phyloP scores from a whole-genome alignment of 2,797 vertebrate species.

The Synanceia verrucosa region DNA sequence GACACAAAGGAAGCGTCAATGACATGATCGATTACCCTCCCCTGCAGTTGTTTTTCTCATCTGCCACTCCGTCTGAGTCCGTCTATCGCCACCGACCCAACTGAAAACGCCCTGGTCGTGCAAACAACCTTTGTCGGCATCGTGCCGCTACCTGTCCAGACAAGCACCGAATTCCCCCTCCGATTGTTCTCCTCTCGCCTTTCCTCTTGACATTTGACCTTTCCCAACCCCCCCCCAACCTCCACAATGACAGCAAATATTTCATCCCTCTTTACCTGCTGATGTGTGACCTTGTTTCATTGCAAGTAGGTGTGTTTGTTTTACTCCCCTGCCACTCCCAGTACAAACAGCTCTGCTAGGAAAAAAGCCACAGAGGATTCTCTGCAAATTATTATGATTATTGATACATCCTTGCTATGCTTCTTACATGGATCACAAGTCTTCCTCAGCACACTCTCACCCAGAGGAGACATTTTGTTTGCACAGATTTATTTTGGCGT shows the following conservation, averaged over 20 bases:
- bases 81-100: slow-evolving; percentile 25
- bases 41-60: not conserved
- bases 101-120: not conserved
- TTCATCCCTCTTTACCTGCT: slow-evolving; percentile 42
- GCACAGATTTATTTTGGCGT: too few relatives aligned
- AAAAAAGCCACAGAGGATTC: slow-evolving; percentile 10
- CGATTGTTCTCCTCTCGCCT: not conserved
- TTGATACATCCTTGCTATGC: slow-evolving; percentile 1
- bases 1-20: slow-evolving; percentile 29
- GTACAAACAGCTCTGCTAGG: slow-evolving; percentile 60
- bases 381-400: not conserved
- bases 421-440: slow-evolving; percentile 66
- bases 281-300: slow-evolving; percentile 52
- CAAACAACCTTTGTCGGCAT: slow-evolving; percentile 10
- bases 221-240: not conserved
- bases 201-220: not conserved
- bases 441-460: slow-evolving; percentile 52
- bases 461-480: slow-evolving; percentile 42
- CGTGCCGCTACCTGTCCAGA: slow-evolving; percentile 37
- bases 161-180: slow-evolving; percentile 25
- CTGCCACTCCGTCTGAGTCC: not conserved
- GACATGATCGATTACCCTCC: slow-evolving; percentile 32
- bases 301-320: slow-evolving; percentile 67
- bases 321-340: slow-evolving; percentile 66
- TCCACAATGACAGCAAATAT: slow-evolving; percentile 26